These are phyloP conservation scores for Apotomis turbidana DNA, from an alignment of 2,888 invertebrate species.

Conservation along the genomic window DNA sequence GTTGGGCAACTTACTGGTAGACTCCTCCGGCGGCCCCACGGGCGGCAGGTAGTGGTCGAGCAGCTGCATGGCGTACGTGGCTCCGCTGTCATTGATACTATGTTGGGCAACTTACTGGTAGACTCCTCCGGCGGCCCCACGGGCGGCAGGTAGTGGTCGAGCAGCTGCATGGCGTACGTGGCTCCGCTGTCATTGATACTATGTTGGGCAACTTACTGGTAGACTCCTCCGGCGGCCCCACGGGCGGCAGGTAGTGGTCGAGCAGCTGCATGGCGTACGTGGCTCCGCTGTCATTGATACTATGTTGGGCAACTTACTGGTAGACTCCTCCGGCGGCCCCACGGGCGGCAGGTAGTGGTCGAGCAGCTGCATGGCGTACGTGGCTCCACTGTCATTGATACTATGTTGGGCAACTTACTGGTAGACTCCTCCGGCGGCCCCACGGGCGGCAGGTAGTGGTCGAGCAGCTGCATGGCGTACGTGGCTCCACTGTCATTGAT, in stretches of 20 bases:
- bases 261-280: too few species aligned
- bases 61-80: not conserved
- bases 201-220: slow-evolving; percentile 59
- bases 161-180: not conserved
- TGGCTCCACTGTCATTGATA: not conserved
- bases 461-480: too few species aligned
- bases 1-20: slow-evolving; percentile 63
- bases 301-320: slow-evolving; percentile 58
- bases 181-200: too few species aligned
- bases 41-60: slow-evolving; percentile 72
- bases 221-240: slow-evolving; percentile 79
- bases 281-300: not conserved
- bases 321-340: slow-evolving; percentile 79
- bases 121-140: slow-evolving; percentile 79
- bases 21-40: slow-evolving; percentile 78
- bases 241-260: slow-evolving; percentile 74
- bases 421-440: slow-evolving; percentile 80
- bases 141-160: slow-evolving; percentile 73
- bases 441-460: slow-evolving; percentile 75
- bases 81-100: too few species aligned
- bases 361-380: too few species aligned
- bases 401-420: slow-evolving; percentile 56
- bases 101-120: slow-evolving; percentile 59
- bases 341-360: slow-evolving; percentile 75
- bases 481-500: not conserved